Evolutionary conservation across 2,113 vertebrate species (phyloP).

Genomic region (Ivindomyrus marchei): DNA sequence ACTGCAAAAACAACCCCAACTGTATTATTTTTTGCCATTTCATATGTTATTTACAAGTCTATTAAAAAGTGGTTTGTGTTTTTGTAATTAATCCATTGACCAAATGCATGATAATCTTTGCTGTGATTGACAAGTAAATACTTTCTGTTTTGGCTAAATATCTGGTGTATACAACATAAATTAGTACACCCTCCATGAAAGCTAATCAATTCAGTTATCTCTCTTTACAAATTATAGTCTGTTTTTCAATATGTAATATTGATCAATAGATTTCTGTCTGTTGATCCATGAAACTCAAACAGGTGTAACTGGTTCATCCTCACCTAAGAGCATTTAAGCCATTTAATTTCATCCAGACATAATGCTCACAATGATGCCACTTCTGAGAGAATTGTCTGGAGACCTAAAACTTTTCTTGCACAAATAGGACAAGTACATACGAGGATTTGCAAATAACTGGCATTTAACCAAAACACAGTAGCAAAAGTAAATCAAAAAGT

Average conservation of each 20-base stretch:
- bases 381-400: too few species aligned
- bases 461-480: neutral
- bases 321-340: too few species aligned
- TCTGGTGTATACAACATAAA: neutral
- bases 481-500: too few species aligned
- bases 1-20: neutral
- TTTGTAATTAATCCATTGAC: neutral
- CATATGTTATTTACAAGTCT: neutral
- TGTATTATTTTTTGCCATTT: neutral
- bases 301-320: too few species aligned
- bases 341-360: neutral
- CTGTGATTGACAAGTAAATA: neutral
- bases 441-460: neutral
- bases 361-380: neutral
- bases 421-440: neutral
- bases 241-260: neutral
- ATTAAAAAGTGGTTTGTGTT: neutral
- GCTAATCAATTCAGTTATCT: neutral
- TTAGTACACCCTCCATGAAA: neutral
- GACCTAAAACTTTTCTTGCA: neutral
- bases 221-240: neutral
- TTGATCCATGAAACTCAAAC: too few species aligned
- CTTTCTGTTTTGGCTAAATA: too few species aligned
- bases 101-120: neutral
- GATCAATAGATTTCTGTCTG: neutral